Percentiles rank a stretch among this genome's conserved stretches.
Evolutionary conservation across 2,113 vertebrate genomes (phyloP).

Genomic region (Pangasianodon hypophthalmus): DNA sequence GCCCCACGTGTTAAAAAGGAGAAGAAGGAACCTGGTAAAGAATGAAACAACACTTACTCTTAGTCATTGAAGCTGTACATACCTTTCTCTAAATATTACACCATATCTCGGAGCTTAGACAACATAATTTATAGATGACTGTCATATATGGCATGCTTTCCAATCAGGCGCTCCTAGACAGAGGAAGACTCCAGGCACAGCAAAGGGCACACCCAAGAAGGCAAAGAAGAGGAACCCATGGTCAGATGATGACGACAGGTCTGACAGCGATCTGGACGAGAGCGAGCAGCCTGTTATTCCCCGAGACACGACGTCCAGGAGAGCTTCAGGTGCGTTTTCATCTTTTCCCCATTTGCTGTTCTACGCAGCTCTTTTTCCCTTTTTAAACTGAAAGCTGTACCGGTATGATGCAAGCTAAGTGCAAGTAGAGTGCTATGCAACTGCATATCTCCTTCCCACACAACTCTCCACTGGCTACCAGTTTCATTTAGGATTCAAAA

Average conservation of each 20-base stretch:
- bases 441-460: background rate
- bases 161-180: slow-evolving; percentile 82
- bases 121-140: background rate
- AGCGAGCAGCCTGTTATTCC: slow-evolving; percentile 87
- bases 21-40: slow-evolving; percentile 89
- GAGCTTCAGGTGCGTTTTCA: slow-evolving; percentile 83
- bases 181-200: slow-evolving; percentile 77
- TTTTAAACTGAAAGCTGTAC: background rate
- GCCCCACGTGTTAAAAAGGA: slow-evolving; percentile 82
- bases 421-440: background rate
- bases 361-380: background rate
- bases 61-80: background rate
- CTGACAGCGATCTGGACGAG: slow-evolving; percentile 90
- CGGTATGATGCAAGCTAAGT: background rate
- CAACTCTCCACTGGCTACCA: background rate
- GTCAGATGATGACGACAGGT: slow-evolving; percentile 92
- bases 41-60: background rate
- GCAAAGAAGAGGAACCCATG: slow-evolving; percentile 96
- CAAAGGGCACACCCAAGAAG: slow-evolving; percentile 84
- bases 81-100: background rate
- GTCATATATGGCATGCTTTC: background rate
- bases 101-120: background rate
- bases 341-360: background rate
- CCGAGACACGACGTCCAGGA: slow-evolving; percentile 88
- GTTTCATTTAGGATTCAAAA: background rate